Percentiles rank a stretch among this genome's conserved stretches.
Conservation (phyloP, 2,797 vertebrate species). For the Fringilla coelebs region DNA sequence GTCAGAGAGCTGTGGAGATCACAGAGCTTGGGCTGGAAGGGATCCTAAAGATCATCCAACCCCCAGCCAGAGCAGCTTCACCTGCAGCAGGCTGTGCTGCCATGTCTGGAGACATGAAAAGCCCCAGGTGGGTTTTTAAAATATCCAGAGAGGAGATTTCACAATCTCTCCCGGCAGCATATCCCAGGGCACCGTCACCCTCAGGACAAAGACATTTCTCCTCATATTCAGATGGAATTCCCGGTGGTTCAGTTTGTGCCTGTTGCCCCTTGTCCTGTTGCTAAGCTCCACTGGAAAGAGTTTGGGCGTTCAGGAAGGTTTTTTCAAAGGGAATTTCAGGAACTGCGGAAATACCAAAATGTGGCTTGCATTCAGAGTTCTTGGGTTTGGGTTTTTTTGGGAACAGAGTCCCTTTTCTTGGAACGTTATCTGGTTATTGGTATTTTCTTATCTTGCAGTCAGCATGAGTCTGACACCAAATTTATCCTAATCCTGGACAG, state of each 20-base stretch:
- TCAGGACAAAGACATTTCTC: neutral
- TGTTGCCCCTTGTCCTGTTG: neutral
- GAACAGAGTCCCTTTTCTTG: neutral
- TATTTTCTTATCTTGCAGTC: conserved; percentile 72
- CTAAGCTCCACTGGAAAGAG: neutral
- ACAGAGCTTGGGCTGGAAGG: too few species aligned
- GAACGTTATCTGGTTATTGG: neutral
- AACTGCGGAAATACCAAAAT: neutral
- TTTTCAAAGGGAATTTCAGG: neutral
- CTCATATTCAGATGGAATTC: neutral
- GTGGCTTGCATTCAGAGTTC: neutral
- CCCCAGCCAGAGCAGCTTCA: neutral
- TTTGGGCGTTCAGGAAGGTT: neutral
- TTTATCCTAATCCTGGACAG: conserved; percentile 96
- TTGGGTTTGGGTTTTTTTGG: neutral
- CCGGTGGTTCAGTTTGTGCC: neutral
- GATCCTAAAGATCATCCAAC: neutral
- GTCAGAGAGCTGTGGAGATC: neutral
- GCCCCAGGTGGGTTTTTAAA: neutral
- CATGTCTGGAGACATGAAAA: neutral
- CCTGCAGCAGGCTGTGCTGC: neutral
- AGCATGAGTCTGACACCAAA: conserved; percentile 85
- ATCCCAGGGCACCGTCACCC: neutral
- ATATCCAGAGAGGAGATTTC: neutral
- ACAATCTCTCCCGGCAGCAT: neutral